These are phyloP conservation scores for Progne subis DNA, from an alignment of 2,113 vertebrate genomes.

Conservation along the genomic window DNA sequence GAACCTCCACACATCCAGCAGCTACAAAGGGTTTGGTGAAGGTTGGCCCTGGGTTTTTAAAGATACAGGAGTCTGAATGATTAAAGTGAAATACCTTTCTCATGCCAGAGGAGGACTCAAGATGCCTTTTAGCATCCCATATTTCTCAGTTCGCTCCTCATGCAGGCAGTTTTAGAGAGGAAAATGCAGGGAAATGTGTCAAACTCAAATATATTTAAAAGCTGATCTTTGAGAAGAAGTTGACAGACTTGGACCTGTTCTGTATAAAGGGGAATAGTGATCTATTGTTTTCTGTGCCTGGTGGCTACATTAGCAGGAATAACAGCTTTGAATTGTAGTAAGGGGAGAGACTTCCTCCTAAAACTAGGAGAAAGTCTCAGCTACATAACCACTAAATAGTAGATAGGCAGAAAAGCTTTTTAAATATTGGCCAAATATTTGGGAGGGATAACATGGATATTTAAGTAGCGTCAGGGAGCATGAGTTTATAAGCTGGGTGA, in stretches of 20 bases:
- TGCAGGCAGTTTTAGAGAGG: background rate
- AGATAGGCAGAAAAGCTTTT: background rate
- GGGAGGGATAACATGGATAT: background rate
- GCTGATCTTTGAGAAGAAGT: background rate
- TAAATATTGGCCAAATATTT: background rate
- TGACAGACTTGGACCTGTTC: background rate
- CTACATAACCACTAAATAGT: background rate
- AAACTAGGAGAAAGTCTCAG: background rate
- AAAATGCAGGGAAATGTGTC: background rate
- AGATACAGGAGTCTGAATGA: background rate
- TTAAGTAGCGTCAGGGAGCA: background rate
- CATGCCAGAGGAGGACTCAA: background rate
- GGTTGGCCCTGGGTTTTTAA: background rate
- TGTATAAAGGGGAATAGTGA: background rate
- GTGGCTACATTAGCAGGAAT: background rate
- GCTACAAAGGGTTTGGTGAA: background rate
- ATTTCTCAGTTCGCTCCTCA: background rate
- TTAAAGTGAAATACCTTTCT: background rate
- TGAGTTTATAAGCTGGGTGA: background rate
- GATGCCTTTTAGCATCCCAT: background rate
- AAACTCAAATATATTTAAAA: background rate
- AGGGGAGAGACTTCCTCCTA: background rate
- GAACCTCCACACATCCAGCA: background rate
- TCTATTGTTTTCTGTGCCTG: background rate
- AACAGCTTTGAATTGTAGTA: background rate